Evolutionary conservation across 2,888 invertebrate species (phyloP).

Genomic region (Brachypalpus laphriformis): DNA sequence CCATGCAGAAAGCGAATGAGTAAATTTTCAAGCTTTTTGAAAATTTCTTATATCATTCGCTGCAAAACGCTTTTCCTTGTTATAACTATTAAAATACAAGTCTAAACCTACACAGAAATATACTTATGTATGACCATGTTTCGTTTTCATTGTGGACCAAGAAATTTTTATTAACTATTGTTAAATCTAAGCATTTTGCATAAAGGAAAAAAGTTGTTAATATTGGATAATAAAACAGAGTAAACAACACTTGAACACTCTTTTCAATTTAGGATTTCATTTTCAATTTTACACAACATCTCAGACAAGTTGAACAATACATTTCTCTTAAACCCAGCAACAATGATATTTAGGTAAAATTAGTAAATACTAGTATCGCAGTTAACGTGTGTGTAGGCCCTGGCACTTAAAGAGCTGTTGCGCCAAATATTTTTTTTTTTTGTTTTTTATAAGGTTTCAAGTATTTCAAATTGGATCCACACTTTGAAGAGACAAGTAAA

Average conservation of each 20-base stretch:
- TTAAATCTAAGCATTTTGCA: slow-evolving; percentile 26
- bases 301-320: no score
- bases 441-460: no score
- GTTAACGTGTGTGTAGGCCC: no score
- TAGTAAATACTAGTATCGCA: no score
- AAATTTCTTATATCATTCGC: slow-evolving; percentile 62
- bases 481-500: no score
- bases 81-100: neutral
- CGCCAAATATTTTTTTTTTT: no score
- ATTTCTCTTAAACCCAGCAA: no score
- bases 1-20: slow-evolving; percentile 41
- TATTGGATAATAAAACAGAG: slow-evolving; percentile 56
- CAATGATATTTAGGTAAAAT: no score
- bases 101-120: neutral
- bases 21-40: slow-evolving; percentile 44
- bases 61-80: neutral
- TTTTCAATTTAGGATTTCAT: no score
- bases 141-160: slow-evolving; percentile 13
- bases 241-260: slow-evolving; percentile 8
- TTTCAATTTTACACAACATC: no score
- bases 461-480: no score
- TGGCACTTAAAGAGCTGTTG: no score
- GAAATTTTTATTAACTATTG: slow-evolving; percentile 26
- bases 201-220: slow-evolving; percentile 37
- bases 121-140: neutral